Base-by-base conservation (phyloP, 2,888 invertebrate species). In the Psylliodes chrysocephalus region DNA sequence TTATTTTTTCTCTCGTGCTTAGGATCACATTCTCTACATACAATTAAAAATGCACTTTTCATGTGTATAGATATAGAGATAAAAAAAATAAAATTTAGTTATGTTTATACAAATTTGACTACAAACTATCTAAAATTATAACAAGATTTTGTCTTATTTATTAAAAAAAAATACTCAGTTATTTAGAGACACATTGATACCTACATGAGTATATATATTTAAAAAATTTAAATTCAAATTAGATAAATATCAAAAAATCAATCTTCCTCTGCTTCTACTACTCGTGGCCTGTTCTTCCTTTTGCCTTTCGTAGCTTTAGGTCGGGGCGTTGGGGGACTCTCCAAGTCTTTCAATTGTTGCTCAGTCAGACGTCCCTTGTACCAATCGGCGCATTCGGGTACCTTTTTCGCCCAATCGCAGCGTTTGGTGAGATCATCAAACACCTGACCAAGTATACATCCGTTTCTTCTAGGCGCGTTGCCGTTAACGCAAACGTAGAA, bases 401-500 rank as follows among this genome's bases (percentile, higher is more conserved):
- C 91, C 75, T 91, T 91, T 74, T 93, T 88, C 0, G 94, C 90
- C 92, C 94, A 93, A 69, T 95, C 93, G 77, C 96, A 96, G 59
- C 85, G 87, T 77, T 91, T 91, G 63, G 85, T 86, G 7, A 86
- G 87, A 59, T 94, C 94, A 76, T 95, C 94, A 82, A 95, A 96
- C 7, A 91, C 96, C 81, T 94, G 94, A 1, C 95, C 95, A 19
- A 92, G 86, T 81, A 91, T 93, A 84, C 95, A 96, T 14, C 95
- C 95, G 71, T 91, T 94, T 63, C 94, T 87, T 15, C 95, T 86
- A 0, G 95, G 94, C 0, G 89, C 88, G 71, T 91, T 89, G 0
- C 95, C 95, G 77, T 95, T 94, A 73, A 95, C 93, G 81, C 95
- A 95, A 7, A 95, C 94, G 82, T 93, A 95, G 86, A 95, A 95